A percentile compares a stretch with the other conserved stretches of the same genome.
These are phyloP conservation scores for Danionella cerebrum DNA, from an alignment of 2,113 vertebrate genomes.

Conservation along the genomic window DNA sequence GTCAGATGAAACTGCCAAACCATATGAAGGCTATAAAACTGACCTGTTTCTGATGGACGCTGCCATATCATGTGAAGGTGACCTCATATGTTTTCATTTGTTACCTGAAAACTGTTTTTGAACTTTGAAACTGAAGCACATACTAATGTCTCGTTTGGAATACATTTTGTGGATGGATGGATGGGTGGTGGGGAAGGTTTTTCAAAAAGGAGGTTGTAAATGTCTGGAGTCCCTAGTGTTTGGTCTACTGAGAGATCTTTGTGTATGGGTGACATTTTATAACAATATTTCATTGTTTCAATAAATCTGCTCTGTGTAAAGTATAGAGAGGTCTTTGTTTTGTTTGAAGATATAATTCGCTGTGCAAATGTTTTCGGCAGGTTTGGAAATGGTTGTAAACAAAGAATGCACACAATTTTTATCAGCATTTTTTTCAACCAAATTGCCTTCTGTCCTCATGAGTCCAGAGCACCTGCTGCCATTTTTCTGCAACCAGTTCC, in stretches of 20 bases:
- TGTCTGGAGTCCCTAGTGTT: constrained; percentile 47
- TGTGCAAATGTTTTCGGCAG: too few relatives aligned
- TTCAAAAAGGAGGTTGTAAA: constrained; percentile 39
- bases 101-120: background rate
- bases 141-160: constrained; percentile 2
- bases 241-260: constrained; percentile 51
- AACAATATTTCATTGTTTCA: constrained; percentile 66
- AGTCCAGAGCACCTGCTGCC: too few relatives aligned
- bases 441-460: too few relatives aligned
- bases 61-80: constrained; percentile 15
- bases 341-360: too few relatives aligned
- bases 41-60: constrained; percentile 24
- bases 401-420: too few relatives aligned
- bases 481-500: too few relatives aligned
- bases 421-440: too few relatives aligned
- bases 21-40: constrained; percentile 32
- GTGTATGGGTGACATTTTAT: constrained; percentile 63
- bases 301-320: constrained; percentile 61
- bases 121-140: constrained; percentile 34
- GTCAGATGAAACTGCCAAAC: constrained; percentile 53
- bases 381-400: too few relatives aligned
- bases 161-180: constrained; percentile 2
- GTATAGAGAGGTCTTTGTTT: background rate
- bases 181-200: constrained; percentile 27
- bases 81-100: background rate